phyloP scores from a whole-genome alignment of 1,140 invertebrate genomes.

The Thaumetopoea pityocampa region DNA sequence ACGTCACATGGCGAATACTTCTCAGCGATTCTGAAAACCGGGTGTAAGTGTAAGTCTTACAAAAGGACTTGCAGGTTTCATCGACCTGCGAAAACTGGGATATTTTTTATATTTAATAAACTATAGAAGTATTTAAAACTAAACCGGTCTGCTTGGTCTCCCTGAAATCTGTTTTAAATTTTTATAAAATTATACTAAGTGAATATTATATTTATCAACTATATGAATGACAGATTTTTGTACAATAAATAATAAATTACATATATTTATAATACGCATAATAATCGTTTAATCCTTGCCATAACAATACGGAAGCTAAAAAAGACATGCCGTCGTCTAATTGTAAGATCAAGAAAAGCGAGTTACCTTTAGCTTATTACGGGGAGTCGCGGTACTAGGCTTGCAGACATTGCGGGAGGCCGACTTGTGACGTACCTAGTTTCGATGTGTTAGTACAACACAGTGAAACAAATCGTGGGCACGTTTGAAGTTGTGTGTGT shows the following conservation, averaged over 20 bases:
- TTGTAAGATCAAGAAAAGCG: conserved; percentile 66
- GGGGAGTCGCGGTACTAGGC: conserved; percentile 63
- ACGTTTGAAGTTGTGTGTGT: conserved; percentile 43
- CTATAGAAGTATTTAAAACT: no score
- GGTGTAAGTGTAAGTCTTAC: conserved; percentile 25
- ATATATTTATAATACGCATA: no score
- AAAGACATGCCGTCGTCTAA: conserved; percentile 40
- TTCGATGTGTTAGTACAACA: conserved; percentile 43
- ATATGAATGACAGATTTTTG: no score
- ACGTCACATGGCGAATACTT: conserved; percentile 11
- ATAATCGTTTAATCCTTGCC: conserved; percentile 10
- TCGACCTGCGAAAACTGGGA: conserved; percentile 17
- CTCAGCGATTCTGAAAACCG: conserved; percentile 23
- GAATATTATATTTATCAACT: no score
- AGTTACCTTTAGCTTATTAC: conserved; percentile 74
- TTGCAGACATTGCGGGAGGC: conserved; percentile 54
- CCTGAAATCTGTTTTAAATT: no score
- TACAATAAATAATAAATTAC: no score
- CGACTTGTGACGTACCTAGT: conserved; percentile 57
- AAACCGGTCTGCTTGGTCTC: no score
- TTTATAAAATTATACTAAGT: no score
- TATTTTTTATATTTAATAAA: conserved; percentile 5
- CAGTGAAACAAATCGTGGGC: conserved; percentile 31
- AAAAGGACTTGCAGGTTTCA: conserved; percentile 29
- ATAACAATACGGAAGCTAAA: conserved; percentile 54